Percentiles rank a stretch among this genome's conserved stretches.
phyloP scores from a whole-genome alignment of 2,797 vertebrate genomes.

The Amblyopsis hoosieri region DNA sequence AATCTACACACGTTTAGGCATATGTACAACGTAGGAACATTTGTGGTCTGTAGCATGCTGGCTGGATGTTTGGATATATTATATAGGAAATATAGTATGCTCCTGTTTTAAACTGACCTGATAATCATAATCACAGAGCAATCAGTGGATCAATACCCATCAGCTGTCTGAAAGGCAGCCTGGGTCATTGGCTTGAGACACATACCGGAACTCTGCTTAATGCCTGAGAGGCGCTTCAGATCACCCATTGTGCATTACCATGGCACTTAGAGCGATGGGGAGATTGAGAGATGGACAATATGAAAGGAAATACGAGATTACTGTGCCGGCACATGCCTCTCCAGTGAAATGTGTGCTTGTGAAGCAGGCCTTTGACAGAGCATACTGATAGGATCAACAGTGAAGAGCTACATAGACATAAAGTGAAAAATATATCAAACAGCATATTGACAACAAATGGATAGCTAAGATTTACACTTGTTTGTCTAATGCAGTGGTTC shows the following conservation, averaged over 20 bases:
- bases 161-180: constrained; percentile 41
- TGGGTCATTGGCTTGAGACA: constrained; percentile 33
- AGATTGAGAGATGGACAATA: constrained; percentile 14
- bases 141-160: constrained; percentile 57
- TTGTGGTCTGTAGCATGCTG: too few relatives aligned
- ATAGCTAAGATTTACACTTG: constrained; percentile 8
- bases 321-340: constrained; percentile 14
- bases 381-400: too few relatives aligned
- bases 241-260: constrained; percentile 44
- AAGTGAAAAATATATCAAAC: constrained; percentile 6
- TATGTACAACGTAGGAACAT: too few relatives aligned
- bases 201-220: constrained; percentile 35
- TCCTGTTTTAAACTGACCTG: constrained; percentile 15
- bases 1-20: too few relatives aligned
- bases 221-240: constrained; percentile 46
- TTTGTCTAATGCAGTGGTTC: neutral
- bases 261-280: constrained; percentile 23
- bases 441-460: neutral
- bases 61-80: too few relatives aligned
- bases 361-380: too few relatives aligned
- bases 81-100: too few relatives aligned
- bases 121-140: constrained; percentile 47
- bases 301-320: constrained; percentile 41
- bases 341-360: too few relatives aligned
- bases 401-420: neutral